Conservation (phyloP, 2,888 invertebrate species). For the Mesoligia furuncula region DNA sequence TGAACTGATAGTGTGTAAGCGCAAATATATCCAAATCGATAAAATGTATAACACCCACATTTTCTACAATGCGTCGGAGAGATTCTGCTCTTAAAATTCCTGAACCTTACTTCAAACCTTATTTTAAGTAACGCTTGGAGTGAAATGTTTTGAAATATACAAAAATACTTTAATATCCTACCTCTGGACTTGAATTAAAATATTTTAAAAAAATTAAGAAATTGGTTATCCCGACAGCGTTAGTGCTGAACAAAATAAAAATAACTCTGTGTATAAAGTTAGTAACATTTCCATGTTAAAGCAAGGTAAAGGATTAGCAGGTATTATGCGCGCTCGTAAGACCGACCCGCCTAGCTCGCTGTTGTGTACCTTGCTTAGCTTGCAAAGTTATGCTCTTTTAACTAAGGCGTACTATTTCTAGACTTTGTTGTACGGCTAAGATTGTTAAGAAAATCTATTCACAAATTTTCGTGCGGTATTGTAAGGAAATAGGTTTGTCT, state of each 20-base stretch:
- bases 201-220: no score
- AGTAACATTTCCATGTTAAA: constrained; percentile 45
- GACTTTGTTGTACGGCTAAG: neutral
- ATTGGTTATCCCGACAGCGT: neutral
- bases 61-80: no score
- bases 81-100: neutral
- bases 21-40: no score
- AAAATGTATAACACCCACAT: no score
- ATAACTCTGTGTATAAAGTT: constrained; percentile 20
- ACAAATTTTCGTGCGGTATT: neutral
- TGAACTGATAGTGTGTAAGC: no score
- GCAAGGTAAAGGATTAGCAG: constrained; percentile 46
- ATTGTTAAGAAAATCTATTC: constrained; percentile 9
- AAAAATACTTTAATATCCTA: neutral
- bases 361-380: constrained; percentile 38
- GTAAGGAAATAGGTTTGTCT: neutral
- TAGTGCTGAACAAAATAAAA: constrained; percentile 12
- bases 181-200: neutral
- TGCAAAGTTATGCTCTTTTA: constrained; percentile 50
- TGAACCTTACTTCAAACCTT: neutral
- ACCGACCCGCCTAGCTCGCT: constrained; percentile 2
- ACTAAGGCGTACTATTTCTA: constrained; percentile 39
- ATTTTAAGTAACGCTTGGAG: neutral
- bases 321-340: constrained; percentile 50
- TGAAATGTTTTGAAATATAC: neutral